Conservation (phyloP, 2,888 invertebrate species). For the Troides aeacus region DNA sequence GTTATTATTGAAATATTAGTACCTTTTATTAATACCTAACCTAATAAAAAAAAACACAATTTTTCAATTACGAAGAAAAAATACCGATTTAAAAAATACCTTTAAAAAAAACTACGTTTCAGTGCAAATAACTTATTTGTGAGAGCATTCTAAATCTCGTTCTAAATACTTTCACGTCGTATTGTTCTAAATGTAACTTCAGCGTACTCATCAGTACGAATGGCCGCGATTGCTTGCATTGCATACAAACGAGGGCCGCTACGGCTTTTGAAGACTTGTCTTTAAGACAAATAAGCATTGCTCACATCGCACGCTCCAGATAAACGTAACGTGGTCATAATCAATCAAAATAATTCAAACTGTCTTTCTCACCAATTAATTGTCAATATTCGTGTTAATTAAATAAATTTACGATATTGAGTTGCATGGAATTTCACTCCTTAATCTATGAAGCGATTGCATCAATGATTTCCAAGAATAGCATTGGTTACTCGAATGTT, state of each 20-base stretch:
- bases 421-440: constrained; percentile 23
- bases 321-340: constrained; percentile 36
- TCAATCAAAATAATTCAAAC: constrained; percentile 42
- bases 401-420: constrained; percentile 24
- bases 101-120: neutral
- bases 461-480: constrained; percentile 31
- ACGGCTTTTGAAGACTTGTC: constrained; percentile 44
- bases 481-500: constrained; percentile 22
- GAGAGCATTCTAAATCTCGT: constrained; percentile 35
- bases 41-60: too few species aligned
- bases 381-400: constrained; percentile 33
- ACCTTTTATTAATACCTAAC: too few species aligned
- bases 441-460: constrained; percentile 26
- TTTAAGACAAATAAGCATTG: constrained; percentile 34
- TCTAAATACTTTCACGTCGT: constrained; percentile 2
- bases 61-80: neutral
- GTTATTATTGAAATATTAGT: too few species aligned
- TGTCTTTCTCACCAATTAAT: constrained; percentile 39
- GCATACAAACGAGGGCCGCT: constrained; percentile 42
- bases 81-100: neutral
- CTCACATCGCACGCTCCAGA: constrained; percentile 31
- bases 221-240: constrained; percentile 55
- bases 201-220: constrained; percentile 36
- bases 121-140: neutral
- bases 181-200: constrained; percentile 11